These are phyloP conservation scores for Neomonachus schauinslandi DNA, from an alignment of 2,113 vertebrate species.

Conservation along the genomic window DNA sequence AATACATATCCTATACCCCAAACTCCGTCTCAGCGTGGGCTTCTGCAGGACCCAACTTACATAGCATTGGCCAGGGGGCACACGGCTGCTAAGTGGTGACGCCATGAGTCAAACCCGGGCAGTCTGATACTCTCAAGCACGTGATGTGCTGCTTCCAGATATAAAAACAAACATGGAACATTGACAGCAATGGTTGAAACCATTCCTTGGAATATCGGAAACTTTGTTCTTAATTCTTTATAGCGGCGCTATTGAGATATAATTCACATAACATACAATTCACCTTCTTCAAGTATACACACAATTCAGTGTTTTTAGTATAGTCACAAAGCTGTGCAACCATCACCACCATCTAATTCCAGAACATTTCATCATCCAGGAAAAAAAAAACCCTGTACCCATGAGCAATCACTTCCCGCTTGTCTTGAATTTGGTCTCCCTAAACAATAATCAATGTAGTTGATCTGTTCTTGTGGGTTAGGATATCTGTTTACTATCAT, in stretches of 20 bases:
- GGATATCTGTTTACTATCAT: not conserved
- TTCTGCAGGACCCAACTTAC: not conserved
- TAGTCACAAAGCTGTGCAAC: not conserved
- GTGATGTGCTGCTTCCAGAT: not conserved
- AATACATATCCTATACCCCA: not conserved
- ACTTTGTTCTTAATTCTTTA: not conserved
- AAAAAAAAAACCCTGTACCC: not conserved
- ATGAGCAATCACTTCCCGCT: not conserved
- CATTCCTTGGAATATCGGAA: not conserved
- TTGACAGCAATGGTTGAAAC: not conserved
- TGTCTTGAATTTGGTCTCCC: not conserved
- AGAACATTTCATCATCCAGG: not conserved
- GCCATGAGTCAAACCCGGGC: not conserved
- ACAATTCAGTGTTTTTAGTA: not conserved
- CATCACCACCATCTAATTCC: not conserved
- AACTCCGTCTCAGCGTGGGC: accelerated
- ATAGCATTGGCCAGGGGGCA: not conserved
- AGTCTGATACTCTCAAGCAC: not conserved
- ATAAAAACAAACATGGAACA: not conserved
- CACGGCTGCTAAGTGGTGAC: not conserved
- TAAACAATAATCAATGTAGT: not conserved
- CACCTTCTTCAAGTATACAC: not conserved
- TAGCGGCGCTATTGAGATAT: not conserved
- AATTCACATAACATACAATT: not conserved
- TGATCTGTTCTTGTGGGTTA: not conserved